Conservation (phyloP, 2,113 vertebrate species). For the Cyprinodon brontotheroides region DNA sequence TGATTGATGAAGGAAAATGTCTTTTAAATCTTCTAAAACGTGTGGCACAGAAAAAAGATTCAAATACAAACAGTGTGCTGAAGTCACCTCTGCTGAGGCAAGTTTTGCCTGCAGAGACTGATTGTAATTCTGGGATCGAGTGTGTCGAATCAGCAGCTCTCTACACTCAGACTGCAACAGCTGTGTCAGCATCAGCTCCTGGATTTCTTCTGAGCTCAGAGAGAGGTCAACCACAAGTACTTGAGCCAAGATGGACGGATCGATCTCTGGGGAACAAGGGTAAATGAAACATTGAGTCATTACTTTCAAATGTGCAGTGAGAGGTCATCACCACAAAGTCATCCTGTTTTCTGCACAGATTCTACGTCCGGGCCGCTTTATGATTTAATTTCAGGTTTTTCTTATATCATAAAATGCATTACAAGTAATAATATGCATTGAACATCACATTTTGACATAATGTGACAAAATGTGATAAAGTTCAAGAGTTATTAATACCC, state of each 20-base stretch:
- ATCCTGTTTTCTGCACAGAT: neutral
- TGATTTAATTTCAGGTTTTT: neutral
- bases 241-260: conserved; percentile 73
- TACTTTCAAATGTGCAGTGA: neutral
- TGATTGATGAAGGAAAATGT: neutral
- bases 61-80: neutral
- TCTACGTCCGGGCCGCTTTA: neutral
- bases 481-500: neutral
- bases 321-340: neutral
- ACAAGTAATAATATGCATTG: neutral
- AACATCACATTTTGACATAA: neutral
- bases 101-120: conserved; percentile 68
- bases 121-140: conserved; percentile 61
- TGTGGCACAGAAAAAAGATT: neutral
- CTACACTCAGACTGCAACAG: conserved; percentile 70
- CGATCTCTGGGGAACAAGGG: conserved; percentile 72
- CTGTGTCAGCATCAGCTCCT: conserved; percentile 80
- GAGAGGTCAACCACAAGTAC: conserved; percentile 82
- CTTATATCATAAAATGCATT: neutral
- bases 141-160: conserved; percentile 67
- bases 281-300: neutral
- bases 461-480: neutral
- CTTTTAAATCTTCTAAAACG: neutral
- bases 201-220: conserved; percentile 73
- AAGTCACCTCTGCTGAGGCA: conserved; percentile 68